Base-by-base conservation (phyloP, 2,797 vertebrate species). In the Onychomys torridus region DNA sequence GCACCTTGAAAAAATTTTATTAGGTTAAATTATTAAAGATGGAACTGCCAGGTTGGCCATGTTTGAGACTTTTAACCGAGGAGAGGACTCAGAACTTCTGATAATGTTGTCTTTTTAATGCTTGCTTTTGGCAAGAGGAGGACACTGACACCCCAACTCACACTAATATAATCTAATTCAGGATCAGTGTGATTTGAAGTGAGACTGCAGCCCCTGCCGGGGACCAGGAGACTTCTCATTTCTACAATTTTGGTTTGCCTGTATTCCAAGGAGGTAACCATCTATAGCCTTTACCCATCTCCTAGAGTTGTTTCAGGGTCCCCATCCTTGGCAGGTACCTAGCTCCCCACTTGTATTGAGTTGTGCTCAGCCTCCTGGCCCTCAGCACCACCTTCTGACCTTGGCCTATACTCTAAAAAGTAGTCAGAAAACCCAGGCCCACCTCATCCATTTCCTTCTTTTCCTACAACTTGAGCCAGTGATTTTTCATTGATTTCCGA, bases 1-100 rank as follows among this genome's bases (percentile, higher is more conserved):
- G 67, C 21, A 69, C 52, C 77, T 83, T 89, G 69, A n/a, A 89
- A 90, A 71, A 79, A 37, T 77, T 96, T 93, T 96, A 85, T 94
- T 87, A 89, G 46, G 37, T 40, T 93, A 83, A 59, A 91, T 71
- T 91, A 91, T 90, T 82, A 40, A 89, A 90, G 43, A 57, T 13
- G 6, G 40, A 95, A 85, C 63, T 90, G 86, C 12, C 40, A 83
- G 25, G 21, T 61, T 49, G 34, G 6, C 75, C 37, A 71, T 76
- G 82, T 37, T 90, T 87, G 69, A 92, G 34, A 75, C 49, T 43
- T 65, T 59, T 78, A 93, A 6, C 2, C 5, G 16, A 88, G 57
- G 69, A 93, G 46, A 87, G 83, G 29, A 90, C 43, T 57, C 40
- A 8, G 75, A 55, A 71, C 5, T 63, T 87, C 52, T 76, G 34